Evolutionary conservation across 2,888 invertebrate species (phyloP).

Genomic region (Uloborus plumipes): DNA sequence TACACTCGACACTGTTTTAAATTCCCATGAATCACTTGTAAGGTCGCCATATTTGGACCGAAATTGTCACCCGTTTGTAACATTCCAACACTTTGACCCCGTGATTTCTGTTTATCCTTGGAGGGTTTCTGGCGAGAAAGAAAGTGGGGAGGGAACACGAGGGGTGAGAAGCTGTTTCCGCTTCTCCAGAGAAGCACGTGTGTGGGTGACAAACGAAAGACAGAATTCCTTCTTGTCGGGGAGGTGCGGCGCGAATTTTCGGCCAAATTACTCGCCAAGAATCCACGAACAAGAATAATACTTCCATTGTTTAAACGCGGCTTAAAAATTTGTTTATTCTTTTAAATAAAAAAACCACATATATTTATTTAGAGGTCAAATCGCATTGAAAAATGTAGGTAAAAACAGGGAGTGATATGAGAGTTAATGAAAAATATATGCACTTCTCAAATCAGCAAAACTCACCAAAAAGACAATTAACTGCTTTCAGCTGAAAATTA

Average conservation of each 20-base stretch:
- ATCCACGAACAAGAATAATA: no score
- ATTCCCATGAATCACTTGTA: constrained; percentile 3
- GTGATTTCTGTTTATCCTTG: constrained; percentile 26
- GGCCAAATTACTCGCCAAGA: constrained; percentile 51
- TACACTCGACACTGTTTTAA: constrained; percentile 6
- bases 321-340: no score
- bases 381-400: no score
- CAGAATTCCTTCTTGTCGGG: constrained; percentile 20
- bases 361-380: no score
- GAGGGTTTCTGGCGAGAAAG: neutral
- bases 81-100: constrained; percentile 49
- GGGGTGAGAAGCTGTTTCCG: neutral
- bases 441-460: no score
- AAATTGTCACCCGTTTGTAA: constrained; percentile 18
- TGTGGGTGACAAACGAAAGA: constrained; percentile 45
- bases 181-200: constrained; percentile 34
- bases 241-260: constrained; percentile 8
- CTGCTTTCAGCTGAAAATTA: no score
- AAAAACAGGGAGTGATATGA: no score
- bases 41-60: constrained; percentile 18
- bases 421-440: no score
- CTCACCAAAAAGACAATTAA: no score
- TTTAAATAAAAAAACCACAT: no score
- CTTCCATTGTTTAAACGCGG: no score
- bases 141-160: neutral